Conservation (phyloP, 2,888 invertebrate genomes). For the Perizoma flavofasciatum region DNA sequence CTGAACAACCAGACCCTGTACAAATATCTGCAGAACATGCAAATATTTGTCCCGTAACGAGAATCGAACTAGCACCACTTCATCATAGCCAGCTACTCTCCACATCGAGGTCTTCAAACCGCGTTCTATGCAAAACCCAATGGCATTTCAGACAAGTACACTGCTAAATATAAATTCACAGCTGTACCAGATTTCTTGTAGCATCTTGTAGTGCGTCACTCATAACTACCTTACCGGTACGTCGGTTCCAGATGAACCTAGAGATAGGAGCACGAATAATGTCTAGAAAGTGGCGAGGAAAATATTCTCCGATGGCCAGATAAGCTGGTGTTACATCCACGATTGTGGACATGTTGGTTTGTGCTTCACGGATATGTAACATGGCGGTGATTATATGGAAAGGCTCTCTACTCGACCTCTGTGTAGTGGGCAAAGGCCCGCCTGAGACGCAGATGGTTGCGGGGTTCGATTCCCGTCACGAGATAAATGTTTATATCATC, state of each 20-base stretch:
- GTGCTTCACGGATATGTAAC: slow-evolving; percentile 2
- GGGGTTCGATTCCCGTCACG: too few relatives aligned
- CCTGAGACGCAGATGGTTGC: too few relatives aligned
- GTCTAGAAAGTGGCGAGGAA: slow-evolving; percentile 36
- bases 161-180: slow-evolving; percentile 1
- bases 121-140: too few relatives aligned
- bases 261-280: slow-evolving; percentile 17
- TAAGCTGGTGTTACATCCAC: slow-evolving; percentile 26
- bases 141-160: background rate
- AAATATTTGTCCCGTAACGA: too few relatives aligned
- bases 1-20: too few relatives aligned
- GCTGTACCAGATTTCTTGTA: slow-evolving; percentile 6
- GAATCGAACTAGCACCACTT: too few relatives aligned
- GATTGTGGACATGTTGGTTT: slow-evolving; percentile 14
- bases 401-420: too few relatives aligned
- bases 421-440: too few relatives aligned
- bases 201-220: slow-evolving; percentile 9
- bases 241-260: slow-evolving; percentile 20
- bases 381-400: background rate
- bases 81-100: too few relatives aligned
- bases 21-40: too few relatives aligned
- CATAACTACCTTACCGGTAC: slow-evolving; percentile 13
- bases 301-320: slow-evolving; percentile 32
- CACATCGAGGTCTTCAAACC: too few relatives aligned
- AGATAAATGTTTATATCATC: too few relatives aligned